Conservation (phyloP, 2,888 invertebrate species). For the Eupsilia transversa region DNA sequence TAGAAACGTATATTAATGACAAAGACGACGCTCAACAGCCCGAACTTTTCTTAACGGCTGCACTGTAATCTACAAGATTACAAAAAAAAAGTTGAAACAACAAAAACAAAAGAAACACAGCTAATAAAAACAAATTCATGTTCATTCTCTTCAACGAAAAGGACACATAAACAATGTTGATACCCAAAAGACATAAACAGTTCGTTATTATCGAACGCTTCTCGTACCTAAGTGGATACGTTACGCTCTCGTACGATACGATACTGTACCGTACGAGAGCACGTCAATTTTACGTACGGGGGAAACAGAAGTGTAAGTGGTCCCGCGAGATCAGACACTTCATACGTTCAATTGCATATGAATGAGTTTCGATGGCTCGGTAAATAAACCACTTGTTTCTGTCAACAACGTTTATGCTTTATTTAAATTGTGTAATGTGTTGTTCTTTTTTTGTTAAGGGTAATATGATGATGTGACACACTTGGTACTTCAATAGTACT, state of each 20-base stretch:
- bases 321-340: conserved; percentile 62
- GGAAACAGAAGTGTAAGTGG: conserved; percentile 53
- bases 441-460: conserved; percentile 1
- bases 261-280: conserved; percentile 28
- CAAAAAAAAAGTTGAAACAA: neutral
- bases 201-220: conserved; percentile 42
- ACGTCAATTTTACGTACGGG: conserved; percentile 51
- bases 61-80: neutral
- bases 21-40: neutral
- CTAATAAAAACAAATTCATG: neutral
- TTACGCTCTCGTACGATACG: conserved; percentile 23
- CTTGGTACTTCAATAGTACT: no score
- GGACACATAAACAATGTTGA: conserved; percentile 18
- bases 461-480: neutral
- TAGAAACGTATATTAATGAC: neutral
- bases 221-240: conserved; percentile 37
- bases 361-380: conserved; percentile 61
- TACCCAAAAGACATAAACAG: conserved; percentile 36
- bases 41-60: neutral
- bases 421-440: conserved; percentile 18
- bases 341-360: conserved; percentile 64
- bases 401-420: conserved; percentile 49
- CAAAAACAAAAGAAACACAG: neutral
- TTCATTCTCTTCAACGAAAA: conserved; percentile 2
- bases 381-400: conserved; percentile 63